These are phyloP conservation scores for Ochropacha duplaris DNA, from an alignment of 2,888 invertebrate species.

Conservation along the genomic window DNA sequence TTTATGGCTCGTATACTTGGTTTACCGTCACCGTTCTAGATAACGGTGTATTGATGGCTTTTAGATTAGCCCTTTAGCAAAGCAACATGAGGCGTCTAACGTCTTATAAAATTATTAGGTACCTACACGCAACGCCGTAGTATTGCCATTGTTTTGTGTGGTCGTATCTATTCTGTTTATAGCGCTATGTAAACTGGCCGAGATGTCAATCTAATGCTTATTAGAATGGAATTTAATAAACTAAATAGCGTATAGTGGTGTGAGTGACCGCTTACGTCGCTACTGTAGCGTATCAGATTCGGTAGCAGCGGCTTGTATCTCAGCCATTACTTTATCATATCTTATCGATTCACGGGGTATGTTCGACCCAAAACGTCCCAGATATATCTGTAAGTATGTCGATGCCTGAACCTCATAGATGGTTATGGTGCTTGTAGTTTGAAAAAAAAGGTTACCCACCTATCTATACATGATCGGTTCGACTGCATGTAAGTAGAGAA, in stretches of 20 bases:
- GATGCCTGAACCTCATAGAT: slow-evolving; percentile 66
- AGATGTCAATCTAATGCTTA: slow-evolving; percentile 58
- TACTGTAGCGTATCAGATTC: slow-evolving; percentile 72
- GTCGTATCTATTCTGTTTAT: slow-evolving; percentile 22
- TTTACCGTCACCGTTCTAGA: slow-evolving; percentile 66
- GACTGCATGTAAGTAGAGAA: slow-evolving; percentile 65
- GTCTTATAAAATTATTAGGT: slow-evolving; percentile 63
- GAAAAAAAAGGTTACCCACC: slow-evolving; percentile 53
- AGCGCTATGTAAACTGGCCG: slow-evolving; percentile 18
- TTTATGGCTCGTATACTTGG: slow-evolving; percentile 73
- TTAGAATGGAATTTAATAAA: slow-evolving; percentile 71
- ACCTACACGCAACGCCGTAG: slow-evolving; percentile 26
- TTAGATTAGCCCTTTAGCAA: slow-evolving; percentile 58
- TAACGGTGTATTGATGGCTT: slow-evolving; percentile 69
- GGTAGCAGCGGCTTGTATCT: slow-evolving; percentile 63
- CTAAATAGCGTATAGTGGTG: slow-evolving; percentile 49
- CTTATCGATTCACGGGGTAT: slow-evolving; percentile 56
- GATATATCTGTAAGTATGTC: slow-evolving; percentile 63
- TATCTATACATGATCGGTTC: slow-evolving; percentile 62
- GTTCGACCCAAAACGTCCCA: slow-evolving; percentile 44
- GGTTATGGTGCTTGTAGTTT: slow-evolving; percentile 63
- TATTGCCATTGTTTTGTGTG: slow-evolving; percentile 18
- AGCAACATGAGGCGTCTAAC: slow-evolving; percentile 41
- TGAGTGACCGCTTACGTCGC: slow-evolving; percentile 57
- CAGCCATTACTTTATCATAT: slow-evolving; percentile 75